Evolutionary conservation across 2,888 invertebrate species (phyloP).

Genomic region (Alcis repandata): DNA sequence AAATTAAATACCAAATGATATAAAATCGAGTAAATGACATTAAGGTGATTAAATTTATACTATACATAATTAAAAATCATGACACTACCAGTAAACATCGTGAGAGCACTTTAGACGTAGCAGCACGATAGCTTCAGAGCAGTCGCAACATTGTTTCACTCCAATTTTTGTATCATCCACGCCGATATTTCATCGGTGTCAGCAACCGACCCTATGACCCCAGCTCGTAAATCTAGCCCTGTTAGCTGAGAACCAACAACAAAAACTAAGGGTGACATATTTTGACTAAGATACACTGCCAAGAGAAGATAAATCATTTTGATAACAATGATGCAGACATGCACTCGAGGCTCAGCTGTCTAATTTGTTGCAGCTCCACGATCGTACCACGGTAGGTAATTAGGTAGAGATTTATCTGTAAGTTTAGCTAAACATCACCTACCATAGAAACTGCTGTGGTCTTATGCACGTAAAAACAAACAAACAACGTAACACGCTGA

Average conservation of each 20-base stretch:
- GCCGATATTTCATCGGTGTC: constrained; percentile 17
- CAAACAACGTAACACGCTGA: neutral
- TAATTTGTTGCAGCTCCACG: too few species aligned
- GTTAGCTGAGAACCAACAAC: neutral
- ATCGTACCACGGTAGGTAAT: too few species aligned
- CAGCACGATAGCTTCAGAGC: neutral
- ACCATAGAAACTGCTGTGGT: too few species aligned
- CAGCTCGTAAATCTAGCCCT: constrained; percentile 15
- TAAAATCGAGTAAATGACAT: too few species aligned
- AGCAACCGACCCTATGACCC: constrained; percentile 12
- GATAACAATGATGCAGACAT: neutral
- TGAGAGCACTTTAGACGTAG: neutral
- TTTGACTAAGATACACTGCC: neutral
- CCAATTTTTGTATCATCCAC: constrained; percentile 11
- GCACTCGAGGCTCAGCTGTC: neutral
- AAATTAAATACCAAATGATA: too few species aligned
- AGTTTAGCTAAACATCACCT: too few species aligned
- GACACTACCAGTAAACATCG: too few species aligned
- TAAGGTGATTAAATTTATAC: too few species aligned
- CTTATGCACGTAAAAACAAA: neutral
- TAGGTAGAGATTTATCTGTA: neutral
- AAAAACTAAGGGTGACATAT: neutral
- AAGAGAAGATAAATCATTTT: neutral
- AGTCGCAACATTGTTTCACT: constrained; percentile 1
- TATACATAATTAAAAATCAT: too few species aligned